Conservation (phyloP, 2,797 vertebrate species). For the Crenuchus spilurus region DNA sequence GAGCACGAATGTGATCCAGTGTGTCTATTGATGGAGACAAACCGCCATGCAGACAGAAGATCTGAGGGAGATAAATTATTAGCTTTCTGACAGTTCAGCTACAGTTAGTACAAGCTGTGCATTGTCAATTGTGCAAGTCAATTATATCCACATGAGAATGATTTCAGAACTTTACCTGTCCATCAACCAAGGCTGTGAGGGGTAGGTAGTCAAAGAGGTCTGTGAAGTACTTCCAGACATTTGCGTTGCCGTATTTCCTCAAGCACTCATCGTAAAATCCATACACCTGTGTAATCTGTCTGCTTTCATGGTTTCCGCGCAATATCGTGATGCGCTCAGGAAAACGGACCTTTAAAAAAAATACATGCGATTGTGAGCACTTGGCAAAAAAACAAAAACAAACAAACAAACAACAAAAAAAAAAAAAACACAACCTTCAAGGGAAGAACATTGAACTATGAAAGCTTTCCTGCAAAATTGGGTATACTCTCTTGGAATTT, state of each 20-base stretch:
- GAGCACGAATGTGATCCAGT: constrained; percentile 90
- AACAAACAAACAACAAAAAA: not conserved
- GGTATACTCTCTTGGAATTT: no score
- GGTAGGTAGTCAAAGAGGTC: constrained; percentile 92
- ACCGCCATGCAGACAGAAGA: constrained; percentile 90
- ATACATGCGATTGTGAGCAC: constrained; percentile 69
- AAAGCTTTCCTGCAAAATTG: not conserved
- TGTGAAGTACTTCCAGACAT: constrained; percentile 92
- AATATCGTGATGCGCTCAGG: constrained; percentile 89
- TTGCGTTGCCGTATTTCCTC: constrained; percentile 90
- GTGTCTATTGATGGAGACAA: constrained; percentile 93
- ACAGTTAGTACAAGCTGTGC: not conserved
- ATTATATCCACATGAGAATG: not conserved
- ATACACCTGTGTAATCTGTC: constrained; percentile 91
- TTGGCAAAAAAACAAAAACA: constrained; percentile 70
- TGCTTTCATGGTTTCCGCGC: constrained; percentile 88
- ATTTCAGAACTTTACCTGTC: constrained; percentile 75
- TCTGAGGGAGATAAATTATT: constrained; percentile 63
- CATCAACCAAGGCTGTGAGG: constrained; percentile 89
- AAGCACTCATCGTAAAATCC: constrained; percentile 90
- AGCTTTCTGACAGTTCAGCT: not conserved
- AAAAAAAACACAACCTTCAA: not conserved
- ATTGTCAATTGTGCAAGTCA: not conserved
- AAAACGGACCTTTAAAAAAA: constrained; percentile 80
- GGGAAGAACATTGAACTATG: no score